Evolutionary conservation across 2,113 vertebrate species (phyloP), one percentile per base, ranked within the genome.

Genomic region (Mellivora capensis): DNA sequence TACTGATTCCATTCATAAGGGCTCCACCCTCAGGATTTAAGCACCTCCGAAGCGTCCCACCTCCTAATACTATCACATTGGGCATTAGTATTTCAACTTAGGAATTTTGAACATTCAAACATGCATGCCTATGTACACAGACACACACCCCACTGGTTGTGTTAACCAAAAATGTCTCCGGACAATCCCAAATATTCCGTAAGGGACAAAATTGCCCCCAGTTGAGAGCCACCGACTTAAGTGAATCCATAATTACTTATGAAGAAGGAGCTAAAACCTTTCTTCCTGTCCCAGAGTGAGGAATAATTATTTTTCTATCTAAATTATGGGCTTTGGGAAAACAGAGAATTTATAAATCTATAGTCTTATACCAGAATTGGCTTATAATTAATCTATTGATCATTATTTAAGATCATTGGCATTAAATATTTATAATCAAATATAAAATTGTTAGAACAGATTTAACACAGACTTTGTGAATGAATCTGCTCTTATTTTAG

Each of bases 281-380:
- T 82, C 69, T 95, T 97, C 52, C 42, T 62, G 61, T 80, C 21
- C 37, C 37, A 39, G 57, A 85, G 18, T 92, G 15, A 84, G n/a
- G 29, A 83, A 47, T 62, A 91, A 47, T 84, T 92, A 23, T 23
- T 95, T 96, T 96, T 82, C 37, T 77, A 17, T 84, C 34, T 92
- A 92, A 93, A 44, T 94, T 86, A 84, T 52, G 15, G 54, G 21
- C 27, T 90, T 71, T 49, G 31, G 62, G 31, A 69, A 88, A 91
- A 39, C 42, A 92, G 23, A 85, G 83, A 87, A 29, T 89, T 96
- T 95, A 37, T 82, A 91, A 72, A 72, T 96, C 42, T 89, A 3
- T 92, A 54, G 31, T 87, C n/a, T 93, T 84, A 59, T 96, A 88
- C 10, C 61, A 90, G 61, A 97, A 87, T 94, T 97, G 37, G 31